Evolutionary conservation across 2,888 invertebrate species (phyloP).

Genomic region (Opisthograptis luteolata): DNA sequence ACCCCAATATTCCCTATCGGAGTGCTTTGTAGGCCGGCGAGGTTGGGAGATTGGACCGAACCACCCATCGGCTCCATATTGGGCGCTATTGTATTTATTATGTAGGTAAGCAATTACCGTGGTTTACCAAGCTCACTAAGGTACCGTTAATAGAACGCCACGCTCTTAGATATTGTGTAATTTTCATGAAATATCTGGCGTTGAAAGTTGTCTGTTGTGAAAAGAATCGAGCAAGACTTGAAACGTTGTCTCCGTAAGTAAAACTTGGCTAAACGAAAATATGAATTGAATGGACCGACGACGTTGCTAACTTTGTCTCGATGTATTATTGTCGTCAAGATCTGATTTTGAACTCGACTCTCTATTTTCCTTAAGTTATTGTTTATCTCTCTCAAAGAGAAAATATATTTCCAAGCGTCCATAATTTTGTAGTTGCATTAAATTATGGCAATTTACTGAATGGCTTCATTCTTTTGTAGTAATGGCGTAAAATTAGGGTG

Average conservation of each 20-base stretch:
- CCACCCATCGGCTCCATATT: constrained; percentile 45
- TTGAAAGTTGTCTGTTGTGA: constrained; percentile 15
- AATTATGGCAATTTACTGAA: constrained; percentile 22
- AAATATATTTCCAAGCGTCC: constrained; percentile 16
- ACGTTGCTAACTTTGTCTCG: constrained; percentile 48
- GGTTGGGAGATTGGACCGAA: constrained; percentile 45
- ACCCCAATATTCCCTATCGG: constrained; percentile 66
- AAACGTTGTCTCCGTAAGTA: constrained; percentile 44
- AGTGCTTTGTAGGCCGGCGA: constrained; percentile 54
- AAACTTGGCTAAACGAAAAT: constrained; percentile 44
- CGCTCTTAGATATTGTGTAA: constrained; percentile 30
- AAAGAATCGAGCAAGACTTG: constrained; percentile 32
- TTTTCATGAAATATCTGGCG: constrained; percentile 18
- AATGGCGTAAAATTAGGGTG: constrained; percentile 21
- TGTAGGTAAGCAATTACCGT: constrained; percentile 17
- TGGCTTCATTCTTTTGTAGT: constrained; percentile 15
- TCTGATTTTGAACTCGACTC: constrained; percentile 37
- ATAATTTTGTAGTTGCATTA: constrained; percentile 9
- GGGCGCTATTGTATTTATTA: constrained; percentile 42
- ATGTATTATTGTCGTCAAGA: constrained; percentile 48
- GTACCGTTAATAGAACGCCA: constrained; percentile 35
- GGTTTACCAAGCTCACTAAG: constrained; percentile 37
- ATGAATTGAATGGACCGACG: constrained; percentile 43
- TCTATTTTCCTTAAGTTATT: constrained; percentile 21
- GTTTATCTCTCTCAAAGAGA: constrained; percentile 15